Evolutionary conservation across 2,113 vertebrate genomes (phyloP), one percentile per base, ranked within the genome.

Genomic region (Pachypanchax playfairii): DNA sequence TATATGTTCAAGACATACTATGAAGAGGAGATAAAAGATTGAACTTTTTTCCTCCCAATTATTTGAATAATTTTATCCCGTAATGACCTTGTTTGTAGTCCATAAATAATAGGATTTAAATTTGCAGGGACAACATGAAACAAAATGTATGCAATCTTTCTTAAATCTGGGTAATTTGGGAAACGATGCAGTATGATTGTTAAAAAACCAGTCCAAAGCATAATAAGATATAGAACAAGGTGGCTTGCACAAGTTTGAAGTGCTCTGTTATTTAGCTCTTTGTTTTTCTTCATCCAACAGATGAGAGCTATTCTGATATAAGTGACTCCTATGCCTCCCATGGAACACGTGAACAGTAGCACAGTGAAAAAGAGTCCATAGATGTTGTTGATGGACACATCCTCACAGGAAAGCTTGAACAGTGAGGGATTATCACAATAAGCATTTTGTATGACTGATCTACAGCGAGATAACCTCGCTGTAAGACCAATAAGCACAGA

Each of bases 91-190:
- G 66, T 85, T 47, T 87, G 79, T 59, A 87, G 57, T 1, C 77
- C 87, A 69, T 86, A 89, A 57, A 89, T 86, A 17, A 89, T 28
- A 17, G 85, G 87, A 70, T 89, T 89, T 14, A 87, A 70, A 75
- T 82, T 83, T 22, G 80, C 83, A 12, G 87, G 87, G 12, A 87
- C 71, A 43, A 89, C 75, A 43, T 83, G 78, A 69, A 87, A 87
- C 18, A 87, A 74, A 68, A 89, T 29, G 5, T 15, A 44, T 3
- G 84, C 75, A 31, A 86, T 75, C 51, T 86, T 86, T 38, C 85
- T 86, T 28, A 89, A 49, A 46, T 73, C 71, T 25, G 75, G 82
- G 5, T 87, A 68, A 20, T 87, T 21, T 44, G 80, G 76, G 46
- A 87, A 89, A 21, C 85, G 84, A 31, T 87, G 87, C 51, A 88